Conservation (phyloP, 2,113 vertebrate genomes). For the Ranitomeya imitator region DNA sequence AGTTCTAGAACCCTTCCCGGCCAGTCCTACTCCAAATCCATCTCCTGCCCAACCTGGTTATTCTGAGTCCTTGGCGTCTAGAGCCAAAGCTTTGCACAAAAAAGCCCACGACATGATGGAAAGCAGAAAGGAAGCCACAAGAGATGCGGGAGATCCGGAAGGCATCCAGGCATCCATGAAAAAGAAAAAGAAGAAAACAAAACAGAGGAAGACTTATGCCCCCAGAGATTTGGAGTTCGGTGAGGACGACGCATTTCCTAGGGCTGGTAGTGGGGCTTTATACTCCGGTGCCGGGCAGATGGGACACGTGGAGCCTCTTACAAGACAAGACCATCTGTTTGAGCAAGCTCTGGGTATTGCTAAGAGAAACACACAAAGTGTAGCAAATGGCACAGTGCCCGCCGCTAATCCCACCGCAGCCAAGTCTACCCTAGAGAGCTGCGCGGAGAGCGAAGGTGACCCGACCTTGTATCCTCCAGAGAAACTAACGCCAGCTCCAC, state of each 20-base stretch:
- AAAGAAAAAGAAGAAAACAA: constrained; percentile 78
- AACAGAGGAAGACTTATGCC: constrained; percentile 68
- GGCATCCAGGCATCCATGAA: constrained; percentile 60
- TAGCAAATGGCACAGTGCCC: not conserved
- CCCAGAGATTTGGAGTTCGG: constrained; percentile 56
- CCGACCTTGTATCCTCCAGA: not conserved
- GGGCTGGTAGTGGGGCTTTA: not conserved
- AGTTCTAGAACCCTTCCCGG: constrained; percentile 61
- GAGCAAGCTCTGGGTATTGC: not conserved
- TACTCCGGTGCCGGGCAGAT: not conserved
- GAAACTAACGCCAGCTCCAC: not conserved
- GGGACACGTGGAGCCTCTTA: not conserved
- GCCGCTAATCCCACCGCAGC: not conserved
- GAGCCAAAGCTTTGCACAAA: constrained; percentile 54
- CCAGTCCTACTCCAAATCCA: constrained; percentile 64
- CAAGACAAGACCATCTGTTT: not conserved
- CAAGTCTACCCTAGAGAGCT: not conserved
- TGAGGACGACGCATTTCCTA: constrained; percentile 59
- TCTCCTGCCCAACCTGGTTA: constrained; percentile 59
- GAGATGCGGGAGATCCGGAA: constrained; percentile 68
- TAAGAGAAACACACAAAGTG: not conserved
- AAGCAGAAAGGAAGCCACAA: constrained; percentile 57
- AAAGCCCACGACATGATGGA: constrained; percentile 60
- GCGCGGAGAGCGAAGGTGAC: not conserved
- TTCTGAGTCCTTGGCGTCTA: constrained; percentile 59